Base-by-base conservation (phyloP, 2,888 invertebrate species). In the Rotaria magnacalcarata region DNA sequence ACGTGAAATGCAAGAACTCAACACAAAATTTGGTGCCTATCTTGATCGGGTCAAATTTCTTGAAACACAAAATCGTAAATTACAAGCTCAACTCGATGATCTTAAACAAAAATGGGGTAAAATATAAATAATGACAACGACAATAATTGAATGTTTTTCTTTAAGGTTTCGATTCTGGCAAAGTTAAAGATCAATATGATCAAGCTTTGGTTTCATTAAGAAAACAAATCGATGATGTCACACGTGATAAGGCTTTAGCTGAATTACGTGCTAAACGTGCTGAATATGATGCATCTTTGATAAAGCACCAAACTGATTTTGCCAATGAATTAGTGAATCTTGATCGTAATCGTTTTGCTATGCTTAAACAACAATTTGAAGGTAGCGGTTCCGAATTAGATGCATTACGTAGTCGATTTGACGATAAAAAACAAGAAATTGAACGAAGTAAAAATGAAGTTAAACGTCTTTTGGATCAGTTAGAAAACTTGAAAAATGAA, bases 241-340 rank as follows among this genome's bases (percentile, higher is more conserved):
- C 86, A 58, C 75, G 86, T 24, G 52, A 84, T 16, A 86, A 86
- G 75, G 86, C 86, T n/a, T 75, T 86, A 27, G 86, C 86, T 41
- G 86, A 86, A 85, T 85, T 86, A 41, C 85, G 85, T 58, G 86
- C 86, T 11, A 86, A 85, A 80, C 85, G 86, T 58, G 86, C 86
- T 8, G 86, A 86, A 84, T 86, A 75, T 11, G 86, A 86, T 85
- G 86, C 86, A 27, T 56, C 85, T 10, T 85, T 85, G 52, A 85
- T 86, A 27, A 86, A 86, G 84, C 75, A 86, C 34, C 60, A 85
- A 50, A 86, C 85, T 56, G 86, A 86, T 84, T 56, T 86, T 21
- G 86, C 86, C 8, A 85, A 85, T 58, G 86, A 86, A 50, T 85
- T 85, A 41, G 85, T 86, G 27, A 86, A 86, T 85, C 24, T 84